Base-by-base conservation (phyloP, 2,888 invertebrate genomes). In the Proisotoma minuta region DNA sequence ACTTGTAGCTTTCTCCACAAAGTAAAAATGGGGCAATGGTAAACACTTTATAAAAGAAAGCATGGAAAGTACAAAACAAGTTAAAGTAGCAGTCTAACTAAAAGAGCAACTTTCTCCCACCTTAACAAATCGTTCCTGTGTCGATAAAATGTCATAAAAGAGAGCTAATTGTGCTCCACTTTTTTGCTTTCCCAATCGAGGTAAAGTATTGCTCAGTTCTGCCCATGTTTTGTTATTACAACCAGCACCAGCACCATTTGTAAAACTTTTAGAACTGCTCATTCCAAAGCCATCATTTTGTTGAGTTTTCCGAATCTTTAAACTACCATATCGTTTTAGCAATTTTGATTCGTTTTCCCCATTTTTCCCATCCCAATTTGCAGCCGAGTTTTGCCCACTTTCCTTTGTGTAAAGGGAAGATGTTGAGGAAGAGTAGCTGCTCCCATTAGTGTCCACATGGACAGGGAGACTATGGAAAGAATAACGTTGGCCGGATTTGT, bases 121-220 rank as follows among this genome's bases (percentile, higher is more conserved):
- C 88, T 89, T 86, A 76, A 88, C 87, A 77, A 89, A 86, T 77
- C 85, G 82, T 77, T 88, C 87, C 81, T 89, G 89, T 59, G 88
- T 86, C 77, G 88, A 88, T 78, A 89, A 82, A 74, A 89, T 89
- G 76, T 89, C 89, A 77, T 89, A 86, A 80, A 89, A 88, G 53
- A 89, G 82, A 48, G 86, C 84, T 76, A 89, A 83, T 77, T 87
- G 87, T 80, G 88, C 87, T 76, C 87, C 87, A 80, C 86, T 84
- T 76, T 87, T 85, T 75, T 15, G 87, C 85, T 77, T 67, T 28
- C 66, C 68, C 57, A 59, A 67, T 52, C 69, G 62, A 18, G 68
- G 70, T 18, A 70, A 62, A 15, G 70, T 68, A 59, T 71, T 69
- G 50, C 65, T 66, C 23, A 63, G 24, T 47, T 66, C 66, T 23